phyloP scores from a whole-genome alignment of 1,140 invertebrate genomes.

The Papilio aristodemus region DNA sequence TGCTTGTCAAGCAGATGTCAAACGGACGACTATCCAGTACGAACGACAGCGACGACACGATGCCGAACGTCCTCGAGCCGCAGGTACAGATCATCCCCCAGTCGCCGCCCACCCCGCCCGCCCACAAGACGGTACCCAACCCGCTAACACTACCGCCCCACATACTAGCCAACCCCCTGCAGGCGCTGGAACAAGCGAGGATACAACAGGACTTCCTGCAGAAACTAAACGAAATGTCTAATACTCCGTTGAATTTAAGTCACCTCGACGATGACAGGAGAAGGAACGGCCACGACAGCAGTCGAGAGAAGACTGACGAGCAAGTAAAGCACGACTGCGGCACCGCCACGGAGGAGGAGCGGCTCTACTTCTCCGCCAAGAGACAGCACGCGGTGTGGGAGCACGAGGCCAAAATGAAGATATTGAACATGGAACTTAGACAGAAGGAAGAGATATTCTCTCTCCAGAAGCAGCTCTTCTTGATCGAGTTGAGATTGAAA shows the following conservation, averaged over 20 bases:
- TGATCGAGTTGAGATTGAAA: slow-evolving; percentile 77
- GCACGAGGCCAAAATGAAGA: slow-evolving; percentile 79
- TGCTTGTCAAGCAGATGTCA: slow-evolving; percentile 59
- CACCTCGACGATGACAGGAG: slow-evolving; percentile 69
- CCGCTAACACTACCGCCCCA: slow-evolving; percentile 44
- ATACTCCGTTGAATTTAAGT: slow-evolving; percentile 74
- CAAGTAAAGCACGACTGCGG: slow-evolving; percentile 59
- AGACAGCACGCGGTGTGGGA: slow-evolving; percentile 78
- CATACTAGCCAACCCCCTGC: slow-evolving; percentile 58
- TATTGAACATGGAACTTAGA: slow-evolving; percentile 74
- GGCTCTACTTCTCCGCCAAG: slow-evolving; percentile 74
- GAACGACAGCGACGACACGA: slow-evolving; percentile 76
- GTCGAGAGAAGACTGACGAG: slow-evolving; percentile 53
- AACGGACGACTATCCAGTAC: slow-evolving; percentile 72
- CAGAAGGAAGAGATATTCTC: slow-evolving; percentile 80
- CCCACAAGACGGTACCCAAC: slow-evolving; percentile 43
- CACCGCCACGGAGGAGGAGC: slow-evolving; percentile 70
- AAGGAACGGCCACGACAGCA: slow-evolving; percentile 55
- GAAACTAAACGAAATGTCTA: slow-evolving; percentile 72
- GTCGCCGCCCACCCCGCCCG: slow-evolving; percentile 56
- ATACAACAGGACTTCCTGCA: slow-evolving; percentile 66
- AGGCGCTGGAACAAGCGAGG: slow-evolving; percentile 66
- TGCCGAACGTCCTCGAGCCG: slow-evolving; percentile 72
- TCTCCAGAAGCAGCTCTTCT: slow-evolving; percentile 77
- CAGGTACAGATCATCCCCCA: slow-evolving; percentile 71